Evolutionary conservation across 2,888 invertebrate species (phyloP).

Genomic region (Metallyticus violacea): DNA sequence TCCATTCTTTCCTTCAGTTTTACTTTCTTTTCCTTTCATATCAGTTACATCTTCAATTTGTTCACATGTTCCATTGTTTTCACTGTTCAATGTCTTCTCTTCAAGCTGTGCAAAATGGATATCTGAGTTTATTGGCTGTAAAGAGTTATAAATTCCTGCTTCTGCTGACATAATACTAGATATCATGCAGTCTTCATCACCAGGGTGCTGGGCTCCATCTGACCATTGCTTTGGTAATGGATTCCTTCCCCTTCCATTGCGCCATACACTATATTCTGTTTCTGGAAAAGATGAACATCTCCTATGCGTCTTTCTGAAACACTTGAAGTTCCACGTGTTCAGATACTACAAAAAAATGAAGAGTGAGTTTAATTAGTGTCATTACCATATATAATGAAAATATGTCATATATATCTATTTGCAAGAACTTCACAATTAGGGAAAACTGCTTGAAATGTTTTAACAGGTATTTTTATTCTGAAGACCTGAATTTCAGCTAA

Average conservation of each 20-base stretch:
- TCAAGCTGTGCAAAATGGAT: background rate
- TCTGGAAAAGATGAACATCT: slow-evolving; percentile 58
- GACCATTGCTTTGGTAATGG: slow-evolving; percentile 11
- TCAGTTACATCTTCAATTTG: background rate
- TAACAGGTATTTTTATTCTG: too few relatives aligned
- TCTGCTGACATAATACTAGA: background rate
- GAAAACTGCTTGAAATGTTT: too few relatives aligned
- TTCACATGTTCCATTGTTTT: background rate
- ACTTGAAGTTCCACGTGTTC: slow-evolving; percentile 41
- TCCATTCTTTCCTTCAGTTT: background rate
- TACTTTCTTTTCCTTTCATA: background rate
- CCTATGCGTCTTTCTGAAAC: slow-evolving; percentile 50
- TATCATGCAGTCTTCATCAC: background rate
- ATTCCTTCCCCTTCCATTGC: slow-evolving; percentile 4
- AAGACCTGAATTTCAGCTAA: too few relatives aligned
- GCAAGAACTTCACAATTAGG: too few relatives aligned
- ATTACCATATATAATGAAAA: too few relatives aligned
- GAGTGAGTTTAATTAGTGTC: too few relatives aligned
- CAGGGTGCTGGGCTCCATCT: slow-evolving; percentile 13
- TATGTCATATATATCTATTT: too few relatives aligned
- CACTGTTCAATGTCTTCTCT: background rate
- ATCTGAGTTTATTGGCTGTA: background rate
- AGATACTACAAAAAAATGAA: slow-evolving; percentile 43
- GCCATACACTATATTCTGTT: slow-evolving; percentile 29
- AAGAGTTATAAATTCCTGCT: background rate